Evolutionary conservation across 2,797 vertebrate species (phyloP), one percentile per base, ranked within the genome.

Genomic region (Erethizon dorsatum): DNA sequence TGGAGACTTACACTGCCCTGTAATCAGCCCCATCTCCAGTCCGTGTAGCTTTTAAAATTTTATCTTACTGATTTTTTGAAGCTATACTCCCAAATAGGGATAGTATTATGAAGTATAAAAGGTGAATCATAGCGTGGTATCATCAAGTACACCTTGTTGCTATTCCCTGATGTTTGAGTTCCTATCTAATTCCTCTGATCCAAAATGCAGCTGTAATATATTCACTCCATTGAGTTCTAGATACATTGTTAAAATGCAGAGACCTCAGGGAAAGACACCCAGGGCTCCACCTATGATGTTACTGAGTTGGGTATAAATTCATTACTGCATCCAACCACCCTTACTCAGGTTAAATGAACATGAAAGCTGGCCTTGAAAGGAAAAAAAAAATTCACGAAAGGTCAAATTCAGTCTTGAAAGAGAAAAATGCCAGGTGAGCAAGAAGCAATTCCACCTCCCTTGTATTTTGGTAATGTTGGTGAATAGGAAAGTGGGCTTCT

Each of bases 171-270:
- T 78, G 28, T 47, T 14, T 71, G 50, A 80, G 56, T 71, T 94
- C 75, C 45, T 28, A 87, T 26, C 7, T 50, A 52, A 61, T 84
- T 59, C 56, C 26, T 28, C 17, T 37, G 26, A 11, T 92, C 54
- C 83, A 63, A 90, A 90, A 90, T 67, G 86, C 45, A 75, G 24
- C 75, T 14, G 45, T 59, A 33, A 37, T 54, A 4, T 33, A 67
- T 22, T 88, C 41, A 95, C 37, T 67, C 91, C 26, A 8, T 11
- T 87, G 52, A 17, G 41, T 83, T 54, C 61, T 52, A 54, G 65
- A 88, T 54, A 82, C 14, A 52, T 83, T 92, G 47, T 83, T 83
- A 83, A 91, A 83, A 65, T 73, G 15, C 73, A 88, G 73, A 94
- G 61, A 78, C 22, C 22, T 45, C 28, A 37, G 67, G 50, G 45